A percentile compares a stretch with the other conserved stretches of the same genome.
phyloP scores from a whole-genome alignment of 2,797 vertebrate genomes.

The Oophaga sylvatica region DNA sequence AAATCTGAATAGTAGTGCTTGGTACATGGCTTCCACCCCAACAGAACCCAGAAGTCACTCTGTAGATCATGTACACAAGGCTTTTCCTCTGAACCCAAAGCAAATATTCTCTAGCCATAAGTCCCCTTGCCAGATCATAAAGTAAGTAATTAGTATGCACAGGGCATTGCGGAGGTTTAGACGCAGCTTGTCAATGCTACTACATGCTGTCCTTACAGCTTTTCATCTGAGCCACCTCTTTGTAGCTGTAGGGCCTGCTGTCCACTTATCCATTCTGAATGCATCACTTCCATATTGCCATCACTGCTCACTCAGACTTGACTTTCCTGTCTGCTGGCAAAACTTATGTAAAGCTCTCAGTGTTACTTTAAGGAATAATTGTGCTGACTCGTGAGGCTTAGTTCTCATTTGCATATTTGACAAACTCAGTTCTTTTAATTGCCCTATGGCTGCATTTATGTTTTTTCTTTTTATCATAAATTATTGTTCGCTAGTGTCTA shows the following conservation, averaged over 20 bases:
- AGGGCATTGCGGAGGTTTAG: conserved; percentile 35
- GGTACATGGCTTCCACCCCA: conserved; percentile 16
- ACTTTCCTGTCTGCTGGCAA: conserved; percentile 44
- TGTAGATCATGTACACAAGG: conserved; percentile 42
- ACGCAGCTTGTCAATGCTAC: conserved; percentile 25
- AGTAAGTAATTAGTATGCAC: conserved; percentile 49
- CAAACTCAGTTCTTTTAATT: conserved; percentile 7
- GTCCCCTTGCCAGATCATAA: conserved; percentile 53
- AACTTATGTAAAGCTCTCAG: conserved; percentile 32
- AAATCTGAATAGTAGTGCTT: conserved; percentile 7
- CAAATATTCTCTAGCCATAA: conserved; percentile 47
- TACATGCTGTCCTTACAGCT: conserved; percentile 41
- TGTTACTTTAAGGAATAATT: conserved; percentile 34
- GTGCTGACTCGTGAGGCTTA: conserved; percentile 4
- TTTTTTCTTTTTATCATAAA: not conserved
- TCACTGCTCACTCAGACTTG: conserved; percentile 10
- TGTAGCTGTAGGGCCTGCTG: conserved; percentile 27
- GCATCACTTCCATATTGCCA: conserved; percentile 38
- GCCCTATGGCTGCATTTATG: conserved; percentile 25
- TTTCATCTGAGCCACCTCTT: conserved; percentile 41
- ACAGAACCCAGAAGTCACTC: conserved; percentile 20
- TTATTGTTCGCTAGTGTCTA: not conserved
- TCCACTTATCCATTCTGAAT: conserved; percentile 34
- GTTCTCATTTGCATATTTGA: conserved; percentile 32
- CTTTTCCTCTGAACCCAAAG: conserved; percentile 48